phyloP scores from a whole-genome alignment of 2,797 vertebrate species.

The Lagodon rhomboides region DNA sequence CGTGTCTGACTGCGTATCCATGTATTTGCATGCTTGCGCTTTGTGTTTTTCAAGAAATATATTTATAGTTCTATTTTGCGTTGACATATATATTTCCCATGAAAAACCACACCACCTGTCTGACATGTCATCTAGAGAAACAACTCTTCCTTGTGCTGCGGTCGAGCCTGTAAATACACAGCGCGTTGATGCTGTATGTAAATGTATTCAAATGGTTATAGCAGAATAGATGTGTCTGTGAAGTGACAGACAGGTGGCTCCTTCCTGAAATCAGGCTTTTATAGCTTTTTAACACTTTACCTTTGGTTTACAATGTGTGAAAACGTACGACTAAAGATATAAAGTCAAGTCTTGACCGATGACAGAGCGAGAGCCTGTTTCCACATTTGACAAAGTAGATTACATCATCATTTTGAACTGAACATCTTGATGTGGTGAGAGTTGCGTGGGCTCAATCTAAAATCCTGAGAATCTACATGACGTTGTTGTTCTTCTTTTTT shows the following conservation, averaged over 20 bases:
- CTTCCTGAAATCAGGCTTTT: neutral
- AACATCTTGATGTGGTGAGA: neutral
- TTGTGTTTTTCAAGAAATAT: conserved; percentile 6
- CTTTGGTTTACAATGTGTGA: neutral
- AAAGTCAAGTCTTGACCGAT: neutral
- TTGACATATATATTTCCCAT: conserved; percentile 12
- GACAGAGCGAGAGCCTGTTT: neutral
- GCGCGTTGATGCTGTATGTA: neutral
- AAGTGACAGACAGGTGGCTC: neutral
- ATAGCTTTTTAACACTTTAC: neutral
- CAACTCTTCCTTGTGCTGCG: neutral
- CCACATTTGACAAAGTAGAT: neutral
- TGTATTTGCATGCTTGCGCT: neutral
- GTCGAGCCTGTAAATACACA: neutral
- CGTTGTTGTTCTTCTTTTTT: neutral
- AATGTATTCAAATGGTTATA: neutral
- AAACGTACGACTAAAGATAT: neutral
- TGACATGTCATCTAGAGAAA: neutral
- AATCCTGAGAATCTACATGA: conserved; percentile 1
- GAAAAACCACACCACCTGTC: conserved; percentile 38
- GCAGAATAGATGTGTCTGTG: neutral
- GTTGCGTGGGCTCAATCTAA: neutral
- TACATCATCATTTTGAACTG: neutral
- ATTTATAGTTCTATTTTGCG: neutral
- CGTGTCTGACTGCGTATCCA: neutral